A percentile compares a stretch with the other conserved stretches of the same genome.
These are phyloP conservation scores for Nibea coibor DNA, from an alignment of 2,113 vertebrate species.

Conservation along the genomic window DNA sequence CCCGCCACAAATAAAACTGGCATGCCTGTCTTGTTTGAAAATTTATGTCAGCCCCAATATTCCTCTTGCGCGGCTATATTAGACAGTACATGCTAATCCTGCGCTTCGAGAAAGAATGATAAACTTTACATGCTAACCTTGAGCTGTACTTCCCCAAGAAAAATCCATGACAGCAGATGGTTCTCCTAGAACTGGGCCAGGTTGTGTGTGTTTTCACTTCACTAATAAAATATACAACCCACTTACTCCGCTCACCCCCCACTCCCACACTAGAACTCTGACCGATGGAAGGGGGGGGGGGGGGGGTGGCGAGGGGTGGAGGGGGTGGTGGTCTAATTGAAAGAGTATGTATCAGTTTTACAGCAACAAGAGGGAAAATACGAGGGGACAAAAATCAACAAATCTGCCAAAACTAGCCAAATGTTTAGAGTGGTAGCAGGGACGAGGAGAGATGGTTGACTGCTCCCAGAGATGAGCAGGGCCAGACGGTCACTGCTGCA, in stretches of 20 bases:
- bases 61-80: slow-evolving; percentile 24
- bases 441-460: slow-evolving; percentile 76
- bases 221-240: slow-evolving; percentile 84
- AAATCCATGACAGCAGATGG: slow-evolving; percentile 74
- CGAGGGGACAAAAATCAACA: slow-evolving; percentile 83
- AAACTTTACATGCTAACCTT: slow-evolving; percentile 63
- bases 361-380: slow-evolving; percentile 82
- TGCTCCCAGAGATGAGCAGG: slow-evolving; percentile 80
- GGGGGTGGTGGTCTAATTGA: slow-evolving; percentile 73
- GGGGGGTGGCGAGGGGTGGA: slow-evolving; percentile 10
- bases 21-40: slow-evolving; percentile 39
- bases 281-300: slow-evolving; percentile 32
- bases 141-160: slow-evolving; percentile 59
- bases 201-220: slow-evolving; percentile 82
- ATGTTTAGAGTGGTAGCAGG: slow-evolving; percentile 83
- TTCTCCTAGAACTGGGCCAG: slow-evolving; percentile 70
- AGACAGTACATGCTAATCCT: slow-evolving; percentile 45
- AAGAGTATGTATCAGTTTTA: slow-evolving; percentile 84
- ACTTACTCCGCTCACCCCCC: slow-evolving; percentile 76
- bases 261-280: slow-evolving; percentile 71
- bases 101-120: slow-evolving; percentile 33
- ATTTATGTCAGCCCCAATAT: slow-evolving; percentile 40
- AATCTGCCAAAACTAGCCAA: slow-evolving; percentile 84
- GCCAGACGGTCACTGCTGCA: slow-evolving; percentile 76
- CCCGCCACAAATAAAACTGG: slow-evolving; percentile 31